Evolutionary conservation across 2,888 invertebrate genomes (phyloP), one percentile per base, ranked within the genome.

Genomic region (Odontothrips loti): DNA sequence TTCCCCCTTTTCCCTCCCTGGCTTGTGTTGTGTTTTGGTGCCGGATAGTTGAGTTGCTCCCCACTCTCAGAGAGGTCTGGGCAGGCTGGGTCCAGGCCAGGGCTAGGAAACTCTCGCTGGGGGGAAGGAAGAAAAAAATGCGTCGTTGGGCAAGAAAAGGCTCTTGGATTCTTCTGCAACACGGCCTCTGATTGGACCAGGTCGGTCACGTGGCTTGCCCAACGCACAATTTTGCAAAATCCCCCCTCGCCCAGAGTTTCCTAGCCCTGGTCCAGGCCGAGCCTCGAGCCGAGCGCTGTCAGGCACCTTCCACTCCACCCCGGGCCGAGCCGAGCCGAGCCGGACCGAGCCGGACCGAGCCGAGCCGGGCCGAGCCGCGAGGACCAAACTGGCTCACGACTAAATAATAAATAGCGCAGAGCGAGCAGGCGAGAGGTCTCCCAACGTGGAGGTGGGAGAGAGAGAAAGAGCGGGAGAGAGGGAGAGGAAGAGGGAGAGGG

Each of bases 391-490:
- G 23, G 68, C 68, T 75, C 68, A 10, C 68, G 23, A 75, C 68
- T 75, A 75, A 75, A 75, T 75, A 75, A 75, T 75, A 75, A 12
- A 75, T 75, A 75, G 68, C 27, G 23, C 27, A 23, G 79, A 80
- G 63, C 79, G 68, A 81, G 80, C 81, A 17, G 27, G 29, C 80
- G 79, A 80, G 81, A 75, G 81, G 68, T 51, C 68, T 47, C 75
- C 78, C 79, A 80, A 78, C 80, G 80, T 27, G 78, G 43, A 48
- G 80, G 80, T 29, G 78, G 27, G 78, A 81, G 23, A 29, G 78
- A 47, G 80, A 81, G 48, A 81, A 48, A 48, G 79, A 81, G 43
- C 79, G n/a, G n/a, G n/a, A n/a, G n/a, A n/a, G 34, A 2, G 34
- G 6, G 34, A 43, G 23, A 23, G 79, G 80, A 47, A 80, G 68